These are phyloP conservation scores for Stegostoma tigrinum DNA, from an alignment of 2,113 vertebrate species.

Conservation along the genomic window DNA sequence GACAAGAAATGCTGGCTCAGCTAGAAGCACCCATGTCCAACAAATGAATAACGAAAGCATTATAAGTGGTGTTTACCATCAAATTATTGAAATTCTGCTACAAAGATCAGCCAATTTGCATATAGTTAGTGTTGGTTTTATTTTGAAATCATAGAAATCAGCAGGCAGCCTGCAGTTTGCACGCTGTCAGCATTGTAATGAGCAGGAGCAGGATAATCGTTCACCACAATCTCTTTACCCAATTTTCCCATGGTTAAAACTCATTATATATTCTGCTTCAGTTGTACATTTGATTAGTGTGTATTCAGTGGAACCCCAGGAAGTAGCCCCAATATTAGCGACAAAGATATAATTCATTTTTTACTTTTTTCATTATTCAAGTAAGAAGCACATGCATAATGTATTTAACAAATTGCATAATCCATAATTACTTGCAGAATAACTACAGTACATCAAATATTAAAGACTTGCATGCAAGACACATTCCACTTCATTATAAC, in stretches of 20 bases:
- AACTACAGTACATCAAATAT: constrained; percentile 26
- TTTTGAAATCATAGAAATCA: not conserved
- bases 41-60: too few species aligned
- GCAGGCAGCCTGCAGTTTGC: not conserved
- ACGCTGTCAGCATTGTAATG: not conserved
- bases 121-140: not conserved
- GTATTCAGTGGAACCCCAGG: not conserved
- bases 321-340: not conserved
- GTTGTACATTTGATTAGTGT: constrained; percentile 4
- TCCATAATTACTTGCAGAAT: constrained; percentile 22
- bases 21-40: too few species aligned
- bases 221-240: not conserved
- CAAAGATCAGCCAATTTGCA: not conserved
- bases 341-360: constrained; percentile 10
- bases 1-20: too few species aligned
- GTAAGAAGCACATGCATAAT: constrained; percentile 25
- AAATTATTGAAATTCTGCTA: not conserved
- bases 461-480: constrained; percentile 30
- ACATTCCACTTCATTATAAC: constrained; percentile 7
- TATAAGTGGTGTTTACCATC: not conserved
- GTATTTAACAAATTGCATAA: constrained; percentile 31
- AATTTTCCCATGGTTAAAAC: not conserved
- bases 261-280: not conserved
- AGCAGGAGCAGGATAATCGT: not conserved
- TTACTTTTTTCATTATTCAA: constrained; percentile 5